Conservation (phyloP, 2,797 vertebrate genomes). For the Notamacropus eugenii region DNA sequence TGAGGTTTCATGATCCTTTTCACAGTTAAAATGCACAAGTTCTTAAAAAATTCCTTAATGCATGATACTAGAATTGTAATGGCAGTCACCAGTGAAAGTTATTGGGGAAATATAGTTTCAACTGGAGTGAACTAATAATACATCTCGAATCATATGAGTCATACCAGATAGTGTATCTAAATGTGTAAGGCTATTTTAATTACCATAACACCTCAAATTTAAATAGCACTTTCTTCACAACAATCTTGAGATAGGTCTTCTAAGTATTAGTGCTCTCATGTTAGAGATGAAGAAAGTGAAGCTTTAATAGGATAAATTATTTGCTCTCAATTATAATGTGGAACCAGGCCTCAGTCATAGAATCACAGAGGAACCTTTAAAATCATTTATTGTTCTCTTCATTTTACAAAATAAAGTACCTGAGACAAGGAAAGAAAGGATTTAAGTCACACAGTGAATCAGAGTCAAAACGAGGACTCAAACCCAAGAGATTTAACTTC, state of each 20-base stretch:
- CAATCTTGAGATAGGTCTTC: not conserved
- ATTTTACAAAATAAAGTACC: not conserved
- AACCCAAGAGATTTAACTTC: not conserved
- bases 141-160: not conserved
- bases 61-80: not conserved
- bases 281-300: not conserved
- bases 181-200: not conserved
- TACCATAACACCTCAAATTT: not conserved
- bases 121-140: not conserved
- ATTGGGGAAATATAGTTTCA: not conserved
- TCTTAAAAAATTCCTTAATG: not conserved
- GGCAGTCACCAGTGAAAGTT: not conserved
- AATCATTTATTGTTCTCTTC: not conserved
- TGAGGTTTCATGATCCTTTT: not conserved
- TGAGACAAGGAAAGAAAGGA: not conserved
- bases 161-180: not conserved
- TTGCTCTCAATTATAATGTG: not conserved
- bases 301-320: not conserved
- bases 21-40: not conserved
- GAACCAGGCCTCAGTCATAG: not conserved
- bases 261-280: not conserved
- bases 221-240: not conserved
- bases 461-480: not conserved
- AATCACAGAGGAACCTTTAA: not conserved
- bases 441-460: not conserved